These are phyloP conservation scores for Cylloceria caligata DNA, from an alignment of 2,888 invertebrate genomes.

Conservation along the genomic window DNA sequence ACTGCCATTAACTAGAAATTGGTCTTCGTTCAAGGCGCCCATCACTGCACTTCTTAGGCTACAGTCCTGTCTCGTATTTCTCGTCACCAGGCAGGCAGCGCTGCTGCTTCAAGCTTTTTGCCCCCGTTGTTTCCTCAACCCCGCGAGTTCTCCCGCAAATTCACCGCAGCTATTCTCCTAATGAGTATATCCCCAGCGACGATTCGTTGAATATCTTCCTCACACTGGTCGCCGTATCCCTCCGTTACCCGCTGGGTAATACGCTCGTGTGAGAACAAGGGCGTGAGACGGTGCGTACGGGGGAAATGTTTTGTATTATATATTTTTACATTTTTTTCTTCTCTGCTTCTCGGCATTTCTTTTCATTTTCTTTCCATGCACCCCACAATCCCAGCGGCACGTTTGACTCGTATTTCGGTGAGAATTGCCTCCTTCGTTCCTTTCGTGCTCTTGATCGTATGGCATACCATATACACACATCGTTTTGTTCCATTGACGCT, in stretches of 20 bases:
- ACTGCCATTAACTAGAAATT: too few species aligned
- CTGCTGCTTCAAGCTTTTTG: conserved; percentile 39
- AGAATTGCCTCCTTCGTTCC: conserved; percentile 52
- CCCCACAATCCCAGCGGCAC: conserved; percentile 50
- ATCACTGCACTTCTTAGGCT: background rate
- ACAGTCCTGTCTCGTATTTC: conserved; percentile 28
- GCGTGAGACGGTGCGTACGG: conserved; percentile 36
- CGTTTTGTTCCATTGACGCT: conserved; percentile 7
- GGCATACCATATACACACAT: conserved; percentile 42
- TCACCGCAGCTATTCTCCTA: conserved; percentile 57
- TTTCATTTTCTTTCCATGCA: conserved; percentile 20
- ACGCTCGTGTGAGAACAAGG: conserved; percentile 61
- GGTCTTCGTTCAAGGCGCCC: too few species aligned
- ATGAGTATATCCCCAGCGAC: conserved; percentile 65
- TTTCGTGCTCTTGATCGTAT: conserved; percentile 32
- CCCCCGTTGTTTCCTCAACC: conserved; percentile 24
- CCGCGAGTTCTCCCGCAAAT: conserved; percentile 38
- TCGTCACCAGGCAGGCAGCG: conserved; percentile 31
- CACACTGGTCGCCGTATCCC: conserved; percentile 29
- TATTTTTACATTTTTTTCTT: conserved; percentile 53
- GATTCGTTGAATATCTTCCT: conserved; percentile 58
- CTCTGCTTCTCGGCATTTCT: conserved; percentile 10
- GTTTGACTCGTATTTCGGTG: conserved; percentile 58
- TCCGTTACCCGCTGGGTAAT: conserved; percentile 58
- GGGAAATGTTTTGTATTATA: conserved; percentile 64